Evolutionary conservation across 2,797 vertebrate species (phyloP), one percentile per base, ranked within the genome.

Genomic region (Linurgus olivaceus): DNA sequence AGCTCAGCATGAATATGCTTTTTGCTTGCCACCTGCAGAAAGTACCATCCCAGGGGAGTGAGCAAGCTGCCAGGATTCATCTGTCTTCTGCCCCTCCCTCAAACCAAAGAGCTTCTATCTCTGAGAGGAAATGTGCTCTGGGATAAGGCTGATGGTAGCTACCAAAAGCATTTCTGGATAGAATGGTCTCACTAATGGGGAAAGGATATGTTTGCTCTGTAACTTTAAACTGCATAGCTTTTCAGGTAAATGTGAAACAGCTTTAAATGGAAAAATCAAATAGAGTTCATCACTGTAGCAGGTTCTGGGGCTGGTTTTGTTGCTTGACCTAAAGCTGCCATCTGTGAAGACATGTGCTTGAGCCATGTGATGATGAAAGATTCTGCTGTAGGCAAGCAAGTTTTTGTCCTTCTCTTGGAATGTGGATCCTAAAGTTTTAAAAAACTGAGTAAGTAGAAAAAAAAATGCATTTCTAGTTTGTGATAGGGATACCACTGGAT

Each of bases 341-440:
- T 48, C 73, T 73, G 23, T 71, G 65, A n/a, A 72, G 65, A 71
- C 61, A 57, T 65, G 72, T 91, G 81, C 48, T 55, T 70, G 28
- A 86, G 51, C 29, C 70, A 51, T 11, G 42, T 65, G 58, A 83
- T 72, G 40, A 55, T 51, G 44, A 61, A 85, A 77, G 52, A 74
- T 61, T 89, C 87, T 91, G 40, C 68, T 88, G 66, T 45, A 80
- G 70, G 58, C 86, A 77, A 89, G 47, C 78, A 94, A 93, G 50
- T 59, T 96, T 91, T 84, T 2, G 0, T 77, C 65, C 86, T 91
- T 93, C 58, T 91, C 61, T 80, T 80, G 75, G 52, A 58, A 55
- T 16, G 10, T 68, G 65, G 91, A 85, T 71, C 42, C 48, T 73
- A 50, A 62, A 57, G 74, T 58, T 16, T 79, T 59, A 74, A 52